Conservation (phyloP, 2,797 vertebrate genomes). For the Ciconia nigra region DNA sequence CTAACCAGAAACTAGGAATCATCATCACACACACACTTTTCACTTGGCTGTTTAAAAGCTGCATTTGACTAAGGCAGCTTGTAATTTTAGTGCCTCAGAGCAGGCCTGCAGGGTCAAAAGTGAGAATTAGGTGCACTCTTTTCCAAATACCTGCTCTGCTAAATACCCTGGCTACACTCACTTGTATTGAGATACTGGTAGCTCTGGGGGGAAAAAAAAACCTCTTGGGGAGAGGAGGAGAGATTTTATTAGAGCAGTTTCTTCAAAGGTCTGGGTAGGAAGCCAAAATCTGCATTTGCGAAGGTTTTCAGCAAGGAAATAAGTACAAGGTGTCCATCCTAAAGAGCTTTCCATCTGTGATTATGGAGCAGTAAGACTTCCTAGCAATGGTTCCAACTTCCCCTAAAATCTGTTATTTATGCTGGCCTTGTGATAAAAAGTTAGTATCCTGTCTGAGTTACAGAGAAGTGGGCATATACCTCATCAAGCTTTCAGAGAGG, state of each 20-base stretch:
- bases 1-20: background rate
- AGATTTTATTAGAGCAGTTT: constrained; percentile 52
- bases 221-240: background rate
- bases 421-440: constrained; percentile 15
- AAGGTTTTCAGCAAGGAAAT: constrained; percentile 60
- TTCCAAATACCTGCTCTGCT: background rate
- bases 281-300: constrained; percentile 54
- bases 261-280: constrained; percentile 38
- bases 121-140: background rate
- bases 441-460: constrained; percentile 15
- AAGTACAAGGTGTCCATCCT: constrained; percentile 41
- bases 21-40: background rate
- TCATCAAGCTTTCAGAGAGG: constrained; percentile 53
- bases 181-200: constrained; percentile 1
- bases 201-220: background rate
- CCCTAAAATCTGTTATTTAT: constrained; percentile 28
- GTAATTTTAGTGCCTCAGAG: background rate
- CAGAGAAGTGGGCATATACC: background rate
- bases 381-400: background rate
- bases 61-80: background rate
- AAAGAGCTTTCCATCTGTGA: constrained; percentile 38
- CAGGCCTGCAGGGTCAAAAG: background rate
- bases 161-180: constrained; percentile 1
- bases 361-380: background rate
- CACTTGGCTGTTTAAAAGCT: background rate